These are phyloP conservation scores for Mirza zaza DNA, from an alignment of 2,113 vertebrate genomes.

Conservation along the genomic window DNA sequence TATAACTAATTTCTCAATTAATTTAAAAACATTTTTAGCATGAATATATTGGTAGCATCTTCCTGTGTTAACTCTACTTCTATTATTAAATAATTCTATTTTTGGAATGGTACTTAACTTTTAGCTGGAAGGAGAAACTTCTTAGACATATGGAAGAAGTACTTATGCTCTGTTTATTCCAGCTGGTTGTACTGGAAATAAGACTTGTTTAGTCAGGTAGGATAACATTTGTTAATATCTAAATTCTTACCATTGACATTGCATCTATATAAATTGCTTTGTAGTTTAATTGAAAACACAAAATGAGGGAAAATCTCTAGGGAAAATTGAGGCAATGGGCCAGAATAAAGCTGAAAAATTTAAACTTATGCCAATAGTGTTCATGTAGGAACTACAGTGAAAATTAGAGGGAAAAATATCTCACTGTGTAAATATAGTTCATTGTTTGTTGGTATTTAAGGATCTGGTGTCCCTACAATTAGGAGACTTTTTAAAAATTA, in stretches of 20 bases:
- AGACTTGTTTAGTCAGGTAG: neutral
- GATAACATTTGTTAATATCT: constrained; percentile 9
- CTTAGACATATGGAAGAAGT: neutral
- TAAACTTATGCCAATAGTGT: neutral
- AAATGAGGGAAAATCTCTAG: neutral
- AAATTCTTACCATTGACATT: constrained; percentile 28
- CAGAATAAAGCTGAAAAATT: constrained; percentile 29
- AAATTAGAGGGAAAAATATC: neutral
- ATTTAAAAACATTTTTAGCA: neutral
- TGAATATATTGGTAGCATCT: neutral
- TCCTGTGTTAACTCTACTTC: constrained; percentile 27
- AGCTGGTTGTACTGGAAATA: neutral
- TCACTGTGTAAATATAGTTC: neutral
- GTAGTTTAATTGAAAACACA: neutral
- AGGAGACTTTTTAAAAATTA: neutral
- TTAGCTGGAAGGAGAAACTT: neutral
- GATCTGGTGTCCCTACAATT: neutral
- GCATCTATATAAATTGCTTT: neutral
- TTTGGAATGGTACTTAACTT: constrained; percentile 6
- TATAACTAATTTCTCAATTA: constrained; percentile 11
- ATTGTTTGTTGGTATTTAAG: constrained; percentile 25
- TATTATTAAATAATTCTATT: constrained; percentile 31
- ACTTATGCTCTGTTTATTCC: neutral
- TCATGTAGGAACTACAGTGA: neutral
- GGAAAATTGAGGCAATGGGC: neutral